Percentiles rank a stretch among this genome's conserved stretches.
Conservation (phyloP, 2,113 vertebrate genomes). For the Ranitomeya imitator region DNA sequence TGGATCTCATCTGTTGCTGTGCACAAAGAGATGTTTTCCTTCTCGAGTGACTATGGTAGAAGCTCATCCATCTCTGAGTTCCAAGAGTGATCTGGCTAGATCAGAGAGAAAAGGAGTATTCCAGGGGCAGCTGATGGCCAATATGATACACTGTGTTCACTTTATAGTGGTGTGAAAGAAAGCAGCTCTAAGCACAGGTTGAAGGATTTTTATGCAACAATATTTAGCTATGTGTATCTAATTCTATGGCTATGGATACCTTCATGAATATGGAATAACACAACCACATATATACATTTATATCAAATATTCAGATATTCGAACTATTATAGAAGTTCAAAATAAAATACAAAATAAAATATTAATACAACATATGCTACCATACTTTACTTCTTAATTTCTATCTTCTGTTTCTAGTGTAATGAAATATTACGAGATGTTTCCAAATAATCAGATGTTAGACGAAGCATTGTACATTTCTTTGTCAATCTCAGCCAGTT, state of each 20-base stretch:
- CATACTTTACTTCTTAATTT: neutral
- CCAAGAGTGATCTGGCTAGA: conserved; percentile 78
- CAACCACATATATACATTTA: neutral
- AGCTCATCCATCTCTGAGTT: conserved; percentile 84
- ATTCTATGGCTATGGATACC: too few relatives aligned
- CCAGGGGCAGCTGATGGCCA: conserved; percentile 83
- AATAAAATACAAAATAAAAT: neutral
- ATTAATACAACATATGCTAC: neutral
- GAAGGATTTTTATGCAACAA: neutral
- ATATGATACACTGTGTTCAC: conserved; percentile 83
- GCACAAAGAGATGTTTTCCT: conserved; percentile 82
- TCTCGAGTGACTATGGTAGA: conserved; percentile 82
- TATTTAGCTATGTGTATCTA: neutral
- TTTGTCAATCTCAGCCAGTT: neutral
- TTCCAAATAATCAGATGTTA: neutral
- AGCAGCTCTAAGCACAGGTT: conserved; percentile 73
- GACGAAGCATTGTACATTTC: neutral
- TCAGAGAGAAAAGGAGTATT: conserved; percentile 78
- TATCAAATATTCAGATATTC: neutral
- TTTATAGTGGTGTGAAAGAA: conserved; percentile 83
- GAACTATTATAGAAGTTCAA: neutral
- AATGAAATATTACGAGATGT: neutral
- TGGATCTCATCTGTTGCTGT: conserved; percentile 90
- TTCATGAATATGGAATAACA: neutral
- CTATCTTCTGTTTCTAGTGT: neutral